phyloP scores from a whole-genome alignment of 2,797 vertebrate species.

The Sphenopsis melanotis region DNA sequence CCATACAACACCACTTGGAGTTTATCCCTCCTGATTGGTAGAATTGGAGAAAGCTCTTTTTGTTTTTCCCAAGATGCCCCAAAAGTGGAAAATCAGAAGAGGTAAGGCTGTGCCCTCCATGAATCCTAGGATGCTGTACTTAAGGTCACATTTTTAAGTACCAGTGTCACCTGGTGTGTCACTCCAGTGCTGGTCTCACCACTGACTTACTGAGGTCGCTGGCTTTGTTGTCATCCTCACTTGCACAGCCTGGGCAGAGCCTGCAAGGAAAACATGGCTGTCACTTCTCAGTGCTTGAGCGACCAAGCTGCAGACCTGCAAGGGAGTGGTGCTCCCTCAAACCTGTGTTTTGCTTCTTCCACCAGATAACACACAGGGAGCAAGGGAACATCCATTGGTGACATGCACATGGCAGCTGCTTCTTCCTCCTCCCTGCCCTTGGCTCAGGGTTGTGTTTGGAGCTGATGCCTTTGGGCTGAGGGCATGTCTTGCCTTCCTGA shows the following conservation, averaged over 20 bases:
- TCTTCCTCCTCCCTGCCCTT: neutral
- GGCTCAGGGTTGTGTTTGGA: rapidly evolving
- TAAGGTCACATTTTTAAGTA: neutral
- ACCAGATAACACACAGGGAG: rapidly evolving
- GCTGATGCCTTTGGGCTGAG: neutral
- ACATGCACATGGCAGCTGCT: neutral
- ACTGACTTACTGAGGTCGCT: neutral
- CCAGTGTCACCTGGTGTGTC: neutral
- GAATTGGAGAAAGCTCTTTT: neutral
- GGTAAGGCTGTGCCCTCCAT: neutral
- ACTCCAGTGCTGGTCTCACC: neutral
- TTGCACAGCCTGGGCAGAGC: neutral
- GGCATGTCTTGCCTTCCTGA: neutral
- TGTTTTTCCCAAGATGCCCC: neutral
- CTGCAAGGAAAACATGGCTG: neutral
- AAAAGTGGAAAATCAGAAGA: neutral
- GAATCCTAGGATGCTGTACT: rapidly evolving
- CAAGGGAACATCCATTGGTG: neutral
- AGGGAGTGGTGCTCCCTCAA: neutral
- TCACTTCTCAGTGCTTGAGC: neutral
- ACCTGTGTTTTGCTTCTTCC: neutral
- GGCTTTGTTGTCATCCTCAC: neutral
- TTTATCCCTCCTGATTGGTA: neutral
- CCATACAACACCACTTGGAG: neutral
- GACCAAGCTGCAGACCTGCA: rapidly evolving